A percentile compares a stretch with the other conserved stretches of the same genome.
phyloP scores from a whole-genome alignment of 2,113 vertebrate genomes.

The Piaya cayana region DNA sequence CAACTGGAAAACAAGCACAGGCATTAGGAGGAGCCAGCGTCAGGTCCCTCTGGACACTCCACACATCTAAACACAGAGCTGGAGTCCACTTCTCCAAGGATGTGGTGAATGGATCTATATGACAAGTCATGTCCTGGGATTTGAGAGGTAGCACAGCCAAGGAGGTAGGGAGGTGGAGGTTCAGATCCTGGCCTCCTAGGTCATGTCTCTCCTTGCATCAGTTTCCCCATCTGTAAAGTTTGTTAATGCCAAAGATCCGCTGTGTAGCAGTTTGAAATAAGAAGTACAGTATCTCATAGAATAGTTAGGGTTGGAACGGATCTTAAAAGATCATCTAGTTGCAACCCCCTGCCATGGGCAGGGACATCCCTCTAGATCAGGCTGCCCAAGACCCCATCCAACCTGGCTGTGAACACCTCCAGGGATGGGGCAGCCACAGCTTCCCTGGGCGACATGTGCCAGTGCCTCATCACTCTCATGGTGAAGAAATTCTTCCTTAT shows the following conservation, averaged over 20 bases:
- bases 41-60: neutral
- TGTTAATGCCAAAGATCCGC: neutral
- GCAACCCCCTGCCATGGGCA: too few relatives aligned
- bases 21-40: neutral
- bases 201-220: neutral
- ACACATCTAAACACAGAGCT: neutral
- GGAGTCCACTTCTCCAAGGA: neutral
- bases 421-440: too few relatives aligned
- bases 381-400: too few relatives aligned
- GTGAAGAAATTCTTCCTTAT: too few relatives aligned
- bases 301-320: too few relatives aligned
- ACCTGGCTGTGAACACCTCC: too few relatives aligned
- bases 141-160: neutral
- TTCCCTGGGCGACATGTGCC: too few relatives aligned
- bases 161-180: neutral
- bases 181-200: neutral
- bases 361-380: too few relatives aligned
- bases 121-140: too few relatives aligned
- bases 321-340: too few relatives aligned
- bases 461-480: too few relatives aligned
- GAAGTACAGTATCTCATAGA: neutral
- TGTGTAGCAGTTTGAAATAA: neutral
- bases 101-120: rapidly evolving
- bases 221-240: neutral
- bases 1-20: constrained; percentile 76